Evolutionary conservation across 2,888 invertebrate species (phyloP), one percentile per base, ranked within the genome.

Genomic region (Patella pellucida): DNA sequence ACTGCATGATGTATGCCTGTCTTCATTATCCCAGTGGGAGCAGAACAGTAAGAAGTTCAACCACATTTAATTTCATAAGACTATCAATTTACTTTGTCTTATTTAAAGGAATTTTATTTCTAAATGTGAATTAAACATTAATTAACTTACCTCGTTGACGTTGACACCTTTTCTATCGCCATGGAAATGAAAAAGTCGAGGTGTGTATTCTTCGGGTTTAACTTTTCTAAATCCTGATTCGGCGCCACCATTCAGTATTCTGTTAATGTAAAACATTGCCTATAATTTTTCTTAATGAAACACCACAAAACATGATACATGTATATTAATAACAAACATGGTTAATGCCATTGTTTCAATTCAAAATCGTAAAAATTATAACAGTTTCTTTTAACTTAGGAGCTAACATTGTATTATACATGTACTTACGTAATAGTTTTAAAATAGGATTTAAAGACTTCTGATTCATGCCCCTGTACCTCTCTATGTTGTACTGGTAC

Each of bases 401-500:
- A 9, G 41, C 41, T 41, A 41, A 41, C 7, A 41, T 9, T 41
- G 41, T 41, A n/a, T 74, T 56, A 74, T 54, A 27, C 41, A 31
- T 68, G 16, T 56, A 83, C 86, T 79, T 78, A 87, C 87, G 81
- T 80, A 62, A 88, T 81, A 15, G 78, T 71, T 51, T 82, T 80
- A 83, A 91, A 91, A 84, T 91, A 90, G 14, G 83, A 82, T 68
- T 84, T 85, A 83, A 91, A 91, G 52, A 88, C 79, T 1, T 82
- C 83, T 4, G 88, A 89, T 79, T 91, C 91, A 73, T 86, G 84
- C 12, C 84, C 86, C 74, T 89, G 86, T 15, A 89, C 90, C 74
- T 91, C 91, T 54, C 91, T 76, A 78, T 91, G 90, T 76, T 91
- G 91, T 5, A 91, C 83, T 5, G 91, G 87, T 27, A 82, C 84